A percentile compares a stretch with the other conserved stretches of the same genome.
Evolutionary conservation across 1,140 invertebrate genomes (phyloP).

Genomic region (Apis cerana): DNA sequence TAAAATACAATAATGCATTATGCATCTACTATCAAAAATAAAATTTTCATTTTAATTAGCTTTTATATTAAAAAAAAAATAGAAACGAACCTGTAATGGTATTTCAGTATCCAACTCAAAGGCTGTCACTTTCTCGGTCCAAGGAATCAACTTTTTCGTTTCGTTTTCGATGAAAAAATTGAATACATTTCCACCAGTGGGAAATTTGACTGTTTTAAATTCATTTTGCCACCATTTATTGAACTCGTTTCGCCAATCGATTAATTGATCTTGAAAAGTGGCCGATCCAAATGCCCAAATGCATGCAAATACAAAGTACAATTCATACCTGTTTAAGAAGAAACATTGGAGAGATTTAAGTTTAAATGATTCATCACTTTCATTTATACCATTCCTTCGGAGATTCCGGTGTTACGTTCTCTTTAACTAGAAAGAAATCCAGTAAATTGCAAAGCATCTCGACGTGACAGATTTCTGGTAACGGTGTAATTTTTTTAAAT

Average conservation of each 20-base stretch:
- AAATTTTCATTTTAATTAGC: too few species aligned
- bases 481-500: conserved; percentile 95
- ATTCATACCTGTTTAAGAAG: conserved; percentile 86
- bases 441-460: conserved; percentile 95
- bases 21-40: too few species aligned
- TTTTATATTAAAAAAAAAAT: neutral
- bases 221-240: conserved; percentile 96
- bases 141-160: conserved; percentile 83
- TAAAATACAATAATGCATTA: neutral
- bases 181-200: conserved; percentile 90
- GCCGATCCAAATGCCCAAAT: conserved; percentile 97
- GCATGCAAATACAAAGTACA: conserved; percentile 95
- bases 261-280: conserved; percentile 92
- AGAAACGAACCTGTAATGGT: conserved; percentile 87
- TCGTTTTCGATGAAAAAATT: conserved; percentile 94
- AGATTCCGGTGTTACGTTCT: conserved; percentile 91
- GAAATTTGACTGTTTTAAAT: conserved; percentile 95
- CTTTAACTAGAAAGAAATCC: conserved; percentile 91
- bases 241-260: conserved; percentile 96
- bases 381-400: conserved; percentile 90
- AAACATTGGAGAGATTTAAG: neutral
- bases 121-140: conserved; percentile 84
- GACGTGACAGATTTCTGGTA: conserved; percentile 94
- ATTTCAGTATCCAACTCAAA: conserved; percentile 93
- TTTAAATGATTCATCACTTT: neutral